Base-by-base conservation (phyloP, 2,888 invertebrate genomes). In the Catocala fraxini region DNA sequence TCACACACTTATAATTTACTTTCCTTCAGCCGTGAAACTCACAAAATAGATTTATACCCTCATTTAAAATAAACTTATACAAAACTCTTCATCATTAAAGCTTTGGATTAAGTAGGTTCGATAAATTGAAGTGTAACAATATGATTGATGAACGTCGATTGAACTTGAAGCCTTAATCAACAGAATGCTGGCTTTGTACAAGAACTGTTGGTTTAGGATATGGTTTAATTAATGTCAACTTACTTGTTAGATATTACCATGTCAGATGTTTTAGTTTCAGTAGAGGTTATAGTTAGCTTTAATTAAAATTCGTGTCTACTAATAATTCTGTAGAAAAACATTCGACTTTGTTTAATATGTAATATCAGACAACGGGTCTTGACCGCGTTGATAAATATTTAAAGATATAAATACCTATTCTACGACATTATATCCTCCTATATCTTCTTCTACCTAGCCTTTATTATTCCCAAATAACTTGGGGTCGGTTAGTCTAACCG, bases 161-260 rank as follows among this genome's bases (percentile, higher is more conserved):
- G 10, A 34, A 34, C 11, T 46, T 15, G 6, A 52, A 58, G 39
- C 56, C 41, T 35, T 65, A 59, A 68, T 73, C 62, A 73, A 58
- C 59, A 65, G 56, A 70, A 59, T 61, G 59, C 57, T 58, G 41
- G 56, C 45, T 57, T 58, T 56, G 57, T 9, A 48, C 49, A 11
- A 57, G 35, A 69, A 51, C 25, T 73, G 70, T 73, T 73, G 56
- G 71, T 65, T 73, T 73, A 73, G 73, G 72, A 65, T 53, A 68
- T 59, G 62, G 47, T 63, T 63, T 46, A 68, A 73, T 73, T 68
- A 70, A 65, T 61, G 60, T 70, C 62, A 35, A 52, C 33, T 6
- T 60, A 46, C 41, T 64, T 56, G 60, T 51, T 70, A 47, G 33
- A 15, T 45, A 63, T 66, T 66, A 69, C 41, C 53, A 66, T 69